Conservation (phyloP, 2,888 invertebrate species). For the Xylocampa areola region DNA sequence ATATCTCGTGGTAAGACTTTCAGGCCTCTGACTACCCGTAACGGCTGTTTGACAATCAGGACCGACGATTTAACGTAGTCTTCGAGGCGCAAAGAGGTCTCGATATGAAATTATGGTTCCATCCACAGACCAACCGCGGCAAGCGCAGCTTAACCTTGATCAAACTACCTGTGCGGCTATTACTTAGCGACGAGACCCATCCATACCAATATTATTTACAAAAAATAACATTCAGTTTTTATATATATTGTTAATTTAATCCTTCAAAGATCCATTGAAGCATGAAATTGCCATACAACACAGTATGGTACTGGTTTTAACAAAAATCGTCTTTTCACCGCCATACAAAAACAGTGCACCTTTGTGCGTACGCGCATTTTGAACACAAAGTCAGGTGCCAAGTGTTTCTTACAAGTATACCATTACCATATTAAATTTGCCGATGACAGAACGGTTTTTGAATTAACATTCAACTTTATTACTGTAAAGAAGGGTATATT, state of each 20-base stretch:
- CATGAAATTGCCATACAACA: constrained; percentile 35
- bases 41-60: no score
- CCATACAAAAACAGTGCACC: constrained; percentile 52
- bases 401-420: constrained; percentile 43
- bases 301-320: constrained; percentile 21
- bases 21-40: no score
- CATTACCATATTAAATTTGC: constrained; percentile 15
- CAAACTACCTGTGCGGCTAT: no score
- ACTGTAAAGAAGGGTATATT: constrained; percentile 7
- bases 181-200: no score
- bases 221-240: not conserved
- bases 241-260: not conserved
- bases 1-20: no score
- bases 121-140: no score
- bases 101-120: no score
- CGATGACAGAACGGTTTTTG: not conserved
- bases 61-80: no score
- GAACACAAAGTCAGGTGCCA: constrained; percentile 58
- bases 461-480: constrained; percentile 9
- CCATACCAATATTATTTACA: not conserved
- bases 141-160: no score
- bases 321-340: constrained; percentile 45
- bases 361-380: constrained; percentile 45
- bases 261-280: constrained; percentile 19
- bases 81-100: no score